Evolutionary conservation across 2,888 invertebrate species (phyloP).

Genomic region (Labia minor): DNA sequence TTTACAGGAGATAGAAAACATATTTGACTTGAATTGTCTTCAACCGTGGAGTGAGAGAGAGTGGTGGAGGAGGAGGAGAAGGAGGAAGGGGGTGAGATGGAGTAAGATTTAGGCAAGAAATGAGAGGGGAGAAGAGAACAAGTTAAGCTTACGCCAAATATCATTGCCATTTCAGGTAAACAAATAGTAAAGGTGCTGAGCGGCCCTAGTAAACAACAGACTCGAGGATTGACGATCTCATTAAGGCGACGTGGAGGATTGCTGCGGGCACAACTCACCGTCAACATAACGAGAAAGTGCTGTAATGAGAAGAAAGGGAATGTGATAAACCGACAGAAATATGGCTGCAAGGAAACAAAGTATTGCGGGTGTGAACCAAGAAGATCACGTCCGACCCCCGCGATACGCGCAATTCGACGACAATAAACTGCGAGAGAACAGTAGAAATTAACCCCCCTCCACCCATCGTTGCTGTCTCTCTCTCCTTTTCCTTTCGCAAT

Average conservation of each 20-base stretch:
- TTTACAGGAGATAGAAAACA: background rate
- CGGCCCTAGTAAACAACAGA: conserved; percentile 24
- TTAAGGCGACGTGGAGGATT: conserved; percentile 21
- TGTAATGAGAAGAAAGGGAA: conserved; percentile 25
- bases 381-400: conserved; percentile 13
- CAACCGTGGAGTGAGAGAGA: background rate
- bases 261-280: conserved; percentile 14
- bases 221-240: conserved; percentile 26
- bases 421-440: conserved; percentile 8
- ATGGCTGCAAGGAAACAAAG: conserved; percentile 24
- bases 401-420: background rate
- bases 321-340: conserved; percentile 24
- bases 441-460: conserved; percentile 20
- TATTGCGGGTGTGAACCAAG: conserved; percentile 15
- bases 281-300: conserved; percentile 24
- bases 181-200: conserved; percentile 20
- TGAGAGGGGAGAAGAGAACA: conserved; percentile 13
- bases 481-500: background rate
- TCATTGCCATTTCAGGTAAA: conserved; percentile 24
- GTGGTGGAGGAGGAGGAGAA: conserved; percentile 13
- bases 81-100: conserved; percentile 14
- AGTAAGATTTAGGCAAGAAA: conserved; percentile 5
- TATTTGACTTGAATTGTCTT: conserved; percentile 13
- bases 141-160: conserved; percentile 21
- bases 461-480: background rate